Percentiles rank a stretch among this genome's conserved stretches.
phyloP scores from a whole-genome alignment of 2,888 invertebrate genomes.

The Belgica antarctica region DNA sequence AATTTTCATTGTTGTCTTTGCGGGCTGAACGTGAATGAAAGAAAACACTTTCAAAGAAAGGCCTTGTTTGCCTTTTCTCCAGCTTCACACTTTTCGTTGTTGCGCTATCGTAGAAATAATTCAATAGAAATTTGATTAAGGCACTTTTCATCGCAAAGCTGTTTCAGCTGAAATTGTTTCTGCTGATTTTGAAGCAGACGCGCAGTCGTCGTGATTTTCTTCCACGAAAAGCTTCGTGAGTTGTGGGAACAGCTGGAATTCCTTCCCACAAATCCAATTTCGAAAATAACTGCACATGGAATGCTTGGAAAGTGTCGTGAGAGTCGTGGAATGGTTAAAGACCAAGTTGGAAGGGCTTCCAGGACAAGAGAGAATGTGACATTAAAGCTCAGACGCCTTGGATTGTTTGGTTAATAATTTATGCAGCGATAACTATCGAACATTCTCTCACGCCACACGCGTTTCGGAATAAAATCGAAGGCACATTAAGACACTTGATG shows the following conservation, averaged over 20 bases:
- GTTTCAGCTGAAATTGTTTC: not conserved
- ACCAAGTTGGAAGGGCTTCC: not conserved
- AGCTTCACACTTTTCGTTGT: not conserved
- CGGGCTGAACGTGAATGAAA: no score
- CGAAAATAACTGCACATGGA: no score
- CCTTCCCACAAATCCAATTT: constrained; percentile 12
- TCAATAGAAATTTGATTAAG: constrained; percentile 43
- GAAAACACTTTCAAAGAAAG: no score
- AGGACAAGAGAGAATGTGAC: not conserved
- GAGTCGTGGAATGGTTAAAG: not conserved
- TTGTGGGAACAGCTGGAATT: not conserved
- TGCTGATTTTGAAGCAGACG: not conserved
- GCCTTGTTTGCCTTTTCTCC: no score
- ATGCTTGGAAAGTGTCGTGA: no score
- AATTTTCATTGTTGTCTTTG: no score
- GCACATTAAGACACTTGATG: not conserved
- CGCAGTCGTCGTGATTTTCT: not conserved
- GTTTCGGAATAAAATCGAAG: no score
- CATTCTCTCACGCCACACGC: not conserved
- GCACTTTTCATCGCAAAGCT: constrained; percentile 36
- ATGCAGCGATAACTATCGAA: not conserved
- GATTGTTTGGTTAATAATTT: not conserved
- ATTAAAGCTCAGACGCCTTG: constrained; percentile 1
- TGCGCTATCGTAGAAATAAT: not conserved
- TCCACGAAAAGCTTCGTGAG: not conserved